Percentiles rank a stretch among this genome's conserved stretches.
These are phyloP conservation scores for Nephrocerus scutellatus DNA, from an alignment of 2,888 invertebrate species.

Conservation along the genomic window DNA sequence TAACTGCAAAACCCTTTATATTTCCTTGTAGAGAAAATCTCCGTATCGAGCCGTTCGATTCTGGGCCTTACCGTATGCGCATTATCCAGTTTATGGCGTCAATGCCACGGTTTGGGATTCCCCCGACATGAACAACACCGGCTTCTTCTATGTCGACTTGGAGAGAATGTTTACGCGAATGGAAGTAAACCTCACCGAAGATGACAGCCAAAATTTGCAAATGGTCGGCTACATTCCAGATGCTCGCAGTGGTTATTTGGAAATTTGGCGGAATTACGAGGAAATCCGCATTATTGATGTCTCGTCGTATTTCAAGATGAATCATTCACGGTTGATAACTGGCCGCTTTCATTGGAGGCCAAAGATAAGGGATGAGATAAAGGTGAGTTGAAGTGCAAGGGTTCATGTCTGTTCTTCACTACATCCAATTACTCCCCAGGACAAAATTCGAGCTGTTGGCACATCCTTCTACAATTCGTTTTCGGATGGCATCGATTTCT, in stretches of 20 bases:
- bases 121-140: conserved; percentile 54
- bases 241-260: conserved; percentile 65
- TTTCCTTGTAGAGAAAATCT: conserved; percentile 50
- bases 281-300: conserved; percentile 71
- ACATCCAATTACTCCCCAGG: conserved; percentile 32
- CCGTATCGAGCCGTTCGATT: conserved; percentile 55
- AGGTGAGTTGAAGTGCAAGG: conserved; percentile 39
- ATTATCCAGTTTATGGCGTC: conserved; percentile 51
- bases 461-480: conserved; percentile 50
- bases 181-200: conserved; percentile 64
- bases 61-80: conserved; percentile 50
- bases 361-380: conserved; percentile 58
- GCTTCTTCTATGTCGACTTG: conserved; percentile 55
- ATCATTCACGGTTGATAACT: conserved; percentile 75
- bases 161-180: conserved; percentile 55
- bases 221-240: conserved; percentile 72
- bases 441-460: conserved; percentile 45
- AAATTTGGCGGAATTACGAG: conserved; percentile 76
- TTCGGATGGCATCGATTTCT: conserved; percentile 55
- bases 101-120: conserved; percentile 55
- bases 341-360: conserved; percentile 77
- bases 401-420: not conserved
- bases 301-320: conserved; percentile 70
- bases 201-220: conserved; percentile 60
- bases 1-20: not conserved